Percentiles rank a stretch among this genome's conserved stretches.
phyloP scores from a whole-genome alignment of 2,797 vertebrate species.

The Halcyon leucocephala region DNA sequence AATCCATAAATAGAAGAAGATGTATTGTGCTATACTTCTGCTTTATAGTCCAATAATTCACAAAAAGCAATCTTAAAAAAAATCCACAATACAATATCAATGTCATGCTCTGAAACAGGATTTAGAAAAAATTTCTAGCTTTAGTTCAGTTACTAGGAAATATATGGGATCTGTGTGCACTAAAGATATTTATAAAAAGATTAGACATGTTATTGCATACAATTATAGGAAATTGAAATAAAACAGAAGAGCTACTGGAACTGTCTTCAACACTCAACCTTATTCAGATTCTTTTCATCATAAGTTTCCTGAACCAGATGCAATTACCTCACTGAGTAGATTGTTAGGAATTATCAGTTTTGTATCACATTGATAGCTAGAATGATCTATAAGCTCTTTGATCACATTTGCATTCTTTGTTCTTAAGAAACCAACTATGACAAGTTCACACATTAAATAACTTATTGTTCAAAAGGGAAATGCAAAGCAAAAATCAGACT shows the following conservation, averaged over 20 bases:
- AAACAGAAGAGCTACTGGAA: neutral
- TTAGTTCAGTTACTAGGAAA: slow-evolving; percentile 22
- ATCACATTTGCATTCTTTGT: neutral
- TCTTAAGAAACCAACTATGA: neutral
- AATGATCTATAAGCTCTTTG: neutral
- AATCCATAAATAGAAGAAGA: slow-evolving; percentile 30
- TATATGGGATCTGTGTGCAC: neutral
- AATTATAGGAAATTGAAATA: slow-evolving; percentile 26
- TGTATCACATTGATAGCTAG: neutral
- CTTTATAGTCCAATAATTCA: slow-evolving; percentile 59
- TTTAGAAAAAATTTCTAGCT: neutral
- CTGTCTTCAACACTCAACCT: neutral
- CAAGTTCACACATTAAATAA: neutral
- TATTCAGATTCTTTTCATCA: neutral
- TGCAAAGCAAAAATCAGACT: neutral
- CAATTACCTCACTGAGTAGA: neutral
- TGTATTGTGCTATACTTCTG: neutral
- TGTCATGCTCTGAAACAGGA: slow-evolving; percentile 25
- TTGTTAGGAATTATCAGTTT: neutral
- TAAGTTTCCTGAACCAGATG: neutral
- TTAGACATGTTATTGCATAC: neutral
- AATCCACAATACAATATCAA: slow-evolving; percentile 49
- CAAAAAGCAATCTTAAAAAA: slow-evolving; percentile 56
- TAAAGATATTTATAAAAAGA: neutral
- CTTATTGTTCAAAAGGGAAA: neutral